Base-by-base conservation (phyloP, 2,888 invertebrate species). In the Agonopterix subpropinquella region DNA sequence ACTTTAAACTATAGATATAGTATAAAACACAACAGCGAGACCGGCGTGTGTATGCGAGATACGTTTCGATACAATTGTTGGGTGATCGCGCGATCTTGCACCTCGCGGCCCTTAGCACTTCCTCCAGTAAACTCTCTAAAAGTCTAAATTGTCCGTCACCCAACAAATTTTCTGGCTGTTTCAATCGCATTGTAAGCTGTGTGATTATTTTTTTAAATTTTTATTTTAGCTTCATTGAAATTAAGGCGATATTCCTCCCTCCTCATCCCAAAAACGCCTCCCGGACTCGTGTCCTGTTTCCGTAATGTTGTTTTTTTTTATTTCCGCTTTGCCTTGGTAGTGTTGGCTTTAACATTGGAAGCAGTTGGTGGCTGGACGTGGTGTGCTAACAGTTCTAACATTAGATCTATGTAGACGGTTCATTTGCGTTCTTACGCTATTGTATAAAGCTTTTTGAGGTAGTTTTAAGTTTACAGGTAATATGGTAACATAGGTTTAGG, bases 311-410 rank as follows among this genome's bases (percentile, higher is more conserved):
- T 61, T 64, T 54, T 52, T 69, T 74, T 77, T 77, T 82, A 77
- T 82, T 86, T 80, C 70, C 71, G 86, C 85, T 87, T 88, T 77
- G 87, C 82, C 82, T 86, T 83, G 84, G 86, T 87, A 86, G 82
- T 73, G 74, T 86, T 82, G 82, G 87, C 85, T 80, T 84, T 87
- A 84, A 85, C 80, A 80, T 71, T 73, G 81, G 81, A 74, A 70
- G 77, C 79, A 65, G 73, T 68, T 64, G 75, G 78, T 80, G 79
- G 80, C 81, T 82, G 85, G 85, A 72, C 72, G 66, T 80, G 80
- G 79, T 77, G 86, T 87, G 85, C 84, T 88, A 87, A 88, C 86
- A 84, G 62, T 77, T 83, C 85, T 88, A 88, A 88, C 86, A 79
- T 57, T 59, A 68, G 58, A 64, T 64, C 59, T 58, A 62, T 68